Percentiles rank a stretch among this genome's conserved stretches.
phyloP scores from a whole-genome alignment of 2,113 vertebrate species.

The Taxidea taxus region DNA sequence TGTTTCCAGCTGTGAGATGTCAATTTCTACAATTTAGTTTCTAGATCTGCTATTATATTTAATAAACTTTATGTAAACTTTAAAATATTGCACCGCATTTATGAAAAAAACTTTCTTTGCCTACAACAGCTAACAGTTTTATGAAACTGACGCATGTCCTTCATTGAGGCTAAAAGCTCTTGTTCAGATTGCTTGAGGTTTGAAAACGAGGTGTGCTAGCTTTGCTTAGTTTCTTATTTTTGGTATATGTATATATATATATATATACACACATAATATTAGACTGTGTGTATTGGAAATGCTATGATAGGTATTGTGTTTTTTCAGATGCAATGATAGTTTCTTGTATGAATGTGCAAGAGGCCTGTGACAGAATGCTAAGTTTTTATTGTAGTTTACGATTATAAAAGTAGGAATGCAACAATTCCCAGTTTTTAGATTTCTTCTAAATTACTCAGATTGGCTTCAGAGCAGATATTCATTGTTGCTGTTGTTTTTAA shows the following conservation, averaged over 20 bases:
- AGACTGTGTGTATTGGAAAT: constrained; percentile 85
- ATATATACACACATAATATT: constrained; percentile 74
- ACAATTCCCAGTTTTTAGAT: constrained; percentile 79
- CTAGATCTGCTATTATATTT: constrained; percentile 78
- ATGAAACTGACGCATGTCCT: constrained; percentile 83
- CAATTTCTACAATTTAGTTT: constrained; percentile 81
- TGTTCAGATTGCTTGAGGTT: constrained; percentile 83
- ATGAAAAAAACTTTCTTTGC: constrained; percentile 80
- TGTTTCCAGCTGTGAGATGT: constrained; percentile 70
- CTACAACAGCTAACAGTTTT: constrained; percentile 68
- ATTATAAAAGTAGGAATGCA: constrained; percentile 83
- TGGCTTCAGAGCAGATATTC: constrained; percentile 69
- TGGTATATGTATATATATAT: constrained; percentile 54
- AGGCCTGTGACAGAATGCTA: constrained; percentile 84
- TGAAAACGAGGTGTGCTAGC: constrained; percentile 81
- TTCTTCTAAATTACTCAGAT: constrained; percentile 75
- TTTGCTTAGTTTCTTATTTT: constrained; percentile 82
- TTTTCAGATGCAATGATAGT: constrained; percentile 82
- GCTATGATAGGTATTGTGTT: constrained; percentile 86
- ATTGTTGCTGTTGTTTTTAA: constrained; percentile 45
- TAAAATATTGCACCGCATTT: constrained; percentile 82
- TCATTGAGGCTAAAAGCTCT: constrained; percentile 82
- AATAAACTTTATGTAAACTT: constrained; percentile 77
- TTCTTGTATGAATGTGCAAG: constrained; percentile 88
- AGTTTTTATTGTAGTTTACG: constrained; percentile 82